These are phyloP conservation scores for Typhlichthys eigenmanni DNA, from an alignment of 2,797 vertebrate genomes.

Conservation along the genomic window DNA sequence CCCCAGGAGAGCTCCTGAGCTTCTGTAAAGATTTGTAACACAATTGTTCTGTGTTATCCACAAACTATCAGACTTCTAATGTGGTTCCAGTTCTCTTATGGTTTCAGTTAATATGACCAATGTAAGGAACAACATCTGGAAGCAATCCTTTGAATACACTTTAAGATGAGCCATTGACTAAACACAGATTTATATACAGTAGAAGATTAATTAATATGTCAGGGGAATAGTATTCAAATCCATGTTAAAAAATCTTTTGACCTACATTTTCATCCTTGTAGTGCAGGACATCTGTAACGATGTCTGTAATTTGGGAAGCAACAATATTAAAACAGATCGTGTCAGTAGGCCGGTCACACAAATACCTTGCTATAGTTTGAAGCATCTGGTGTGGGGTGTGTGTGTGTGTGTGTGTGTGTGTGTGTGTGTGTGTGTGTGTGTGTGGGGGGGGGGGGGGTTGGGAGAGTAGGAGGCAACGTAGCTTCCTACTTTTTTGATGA, in stretches of 20 bases:
- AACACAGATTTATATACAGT: constrained; percentile 13
- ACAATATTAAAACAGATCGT: no score
- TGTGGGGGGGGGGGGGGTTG: not conserved
- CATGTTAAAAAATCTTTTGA: no score
- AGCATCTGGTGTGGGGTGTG: not conserved
- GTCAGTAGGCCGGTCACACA: no score
- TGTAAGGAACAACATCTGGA: constrained; percentile 16
- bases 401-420: not conserved
- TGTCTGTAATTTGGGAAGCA: no score
- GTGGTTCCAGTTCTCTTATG: constrained; percentile 6
- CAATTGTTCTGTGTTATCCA: constrained; percentile 11
- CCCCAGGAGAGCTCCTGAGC: constrained; percentile 29
- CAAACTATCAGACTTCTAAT: constrained; percentile 20
- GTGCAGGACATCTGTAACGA: no score
- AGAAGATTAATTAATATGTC: constrained; percentile 3
- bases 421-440: not conserved
- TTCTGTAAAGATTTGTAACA: constrained; percentile 36
- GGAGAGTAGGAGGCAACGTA: no score
- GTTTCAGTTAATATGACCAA: constrained; percentile 21
- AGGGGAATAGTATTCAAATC: no score
- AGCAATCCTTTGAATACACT: constrained; percentile 5
- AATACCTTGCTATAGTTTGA: no score
- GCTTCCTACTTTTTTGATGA: constrained; percentile 11
- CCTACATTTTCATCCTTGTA: no score
- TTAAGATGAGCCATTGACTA: constrained; percentile 1